phyloP scores from a whole-genome alignment of 1,140 invertebrate species.

The Penaeus chinensis region DNA sequence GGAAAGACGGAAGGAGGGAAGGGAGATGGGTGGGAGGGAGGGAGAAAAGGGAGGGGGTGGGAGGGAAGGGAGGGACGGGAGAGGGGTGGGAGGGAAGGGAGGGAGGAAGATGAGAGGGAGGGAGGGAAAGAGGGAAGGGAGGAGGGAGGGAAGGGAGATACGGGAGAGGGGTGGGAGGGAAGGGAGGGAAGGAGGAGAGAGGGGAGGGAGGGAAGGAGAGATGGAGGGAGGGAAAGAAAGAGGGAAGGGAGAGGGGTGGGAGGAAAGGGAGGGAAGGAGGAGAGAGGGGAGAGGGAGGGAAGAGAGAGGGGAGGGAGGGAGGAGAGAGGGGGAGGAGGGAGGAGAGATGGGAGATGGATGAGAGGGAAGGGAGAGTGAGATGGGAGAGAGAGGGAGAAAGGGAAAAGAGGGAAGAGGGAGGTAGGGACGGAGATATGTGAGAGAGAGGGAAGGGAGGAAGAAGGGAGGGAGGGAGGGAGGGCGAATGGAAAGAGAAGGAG shows the following conservation, averaged over 20 bases:
- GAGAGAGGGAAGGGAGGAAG: neutral
- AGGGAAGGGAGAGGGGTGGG: neutral
- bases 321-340: too few relatives aligned
- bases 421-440: too few relatives aligned
- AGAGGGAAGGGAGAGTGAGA: neutral
- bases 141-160: neutral
- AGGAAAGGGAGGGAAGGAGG: neutral
- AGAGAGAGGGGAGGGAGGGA: neutral
- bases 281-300: neutral
- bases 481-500: neutral
- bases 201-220: slow-evolving; percentile 4
- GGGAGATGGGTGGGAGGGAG: neutral
- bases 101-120: neutral
- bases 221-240: too few relatives aligned
- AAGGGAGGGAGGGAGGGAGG: too few relatives aligned
- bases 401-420: too few relatives aligned
- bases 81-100: neutral
- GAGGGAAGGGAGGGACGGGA: too few relatives aligned
- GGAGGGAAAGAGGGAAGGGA: too few relatives aligned
- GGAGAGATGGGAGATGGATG: neutral
- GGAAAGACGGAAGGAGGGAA: too few relatives aligned
- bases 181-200: slow-evolving; percentile 15
- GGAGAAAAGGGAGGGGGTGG: neutral
- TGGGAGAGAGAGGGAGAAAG: neutral
- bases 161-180: slow-evolving; percentile 1